A percentile compares a stretch with the other conserved stretches of the same genome.
Conservation (phyloP, 2,797 vertebrate genomes). For the Helarctos malayanus region DNA sequence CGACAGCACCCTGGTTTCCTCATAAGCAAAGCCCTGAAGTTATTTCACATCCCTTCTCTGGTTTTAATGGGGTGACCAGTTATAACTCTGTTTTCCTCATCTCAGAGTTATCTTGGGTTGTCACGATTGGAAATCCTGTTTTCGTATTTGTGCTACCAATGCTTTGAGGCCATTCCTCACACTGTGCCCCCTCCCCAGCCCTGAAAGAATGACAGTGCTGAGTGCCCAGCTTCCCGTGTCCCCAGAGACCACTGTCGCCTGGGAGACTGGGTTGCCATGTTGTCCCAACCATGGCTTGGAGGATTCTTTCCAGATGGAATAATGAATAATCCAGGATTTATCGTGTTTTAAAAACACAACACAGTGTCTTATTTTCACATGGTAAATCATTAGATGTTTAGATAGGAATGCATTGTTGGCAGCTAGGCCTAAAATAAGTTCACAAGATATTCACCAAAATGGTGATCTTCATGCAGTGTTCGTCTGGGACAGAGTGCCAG, state of each 20-base stretch:
- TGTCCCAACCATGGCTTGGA: not conserved
- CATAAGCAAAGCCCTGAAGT: not conserved
- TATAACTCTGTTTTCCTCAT: not conserved
- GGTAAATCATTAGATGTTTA: not conserved
- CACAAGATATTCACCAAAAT: not conserved
- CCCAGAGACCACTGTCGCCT: not conserved
- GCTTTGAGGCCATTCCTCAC: rapidly evolving
- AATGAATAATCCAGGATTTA: not conserved
- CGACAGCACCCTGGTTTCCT: not conserved
- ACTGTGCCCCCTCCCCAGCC: rapidly evolving
- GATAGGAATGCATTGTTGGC: not conserved
- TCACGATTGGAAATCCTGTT: not conserved
- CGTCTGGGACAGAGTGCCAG: not conserved
- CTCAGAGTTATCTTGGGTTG: not conserved
- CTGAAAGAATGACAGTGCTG: not conserved
- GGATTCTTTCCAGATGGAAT: not conserved
- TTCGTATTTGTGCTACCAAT: too few species aligned
- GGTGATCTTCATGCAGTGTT: not conserved
- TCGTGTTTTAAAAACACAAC: not conserved
- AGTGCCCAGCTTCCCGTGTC: not conserved
- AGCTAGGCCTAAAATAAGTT: not conserved
- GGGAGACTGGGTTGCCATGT: not conserved
- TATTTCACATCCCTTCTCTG: not conserved
- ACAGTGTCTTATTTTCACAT: not conserved
- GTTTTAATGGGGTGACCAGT: too few species aligned